Conservation (phyloP, 2,888 invertebrate genomes). For the Heliconius hortense region DNA sequence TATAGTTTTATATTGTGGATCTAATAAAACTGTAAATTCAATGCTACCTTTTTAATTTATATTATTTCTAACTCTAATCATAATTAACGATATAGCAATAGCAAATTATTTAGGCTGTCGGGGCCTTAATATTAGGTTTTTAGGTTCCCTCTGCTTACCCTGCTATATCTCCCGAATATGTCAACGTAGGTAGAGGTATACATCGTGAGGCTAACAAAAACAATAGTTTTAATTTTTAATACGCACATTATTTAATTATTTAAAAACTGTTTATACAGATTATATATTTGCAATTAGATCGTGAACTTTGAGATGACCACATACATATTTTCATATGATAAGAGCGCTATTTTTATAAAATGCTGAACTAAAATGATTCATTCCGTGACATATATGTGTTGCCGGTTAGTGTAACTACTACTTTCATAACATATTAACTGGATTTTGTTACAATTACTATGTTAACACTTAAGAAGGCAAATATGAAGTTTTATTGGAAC, state of each 20-base stretch:
- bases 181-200: too few relatives aligned
- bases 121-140: too few relatives aligned
- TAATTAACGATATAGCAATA: too few relatives aligned
- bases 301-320: slow-evolving; percentile 1
- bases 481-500: slow-evolving; percentile 1
- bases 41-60: too few relatives aligned
- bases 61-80: too few relatives aligned
- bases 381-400: neutral
- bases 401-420: neutral
- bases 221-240: too few relatives aligned
- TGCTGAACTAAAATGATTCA: neutral
- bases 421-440: neutral
- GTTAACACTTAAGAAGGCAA: neutral
- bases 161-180: too few relatives aligned
- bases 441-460: neutral
- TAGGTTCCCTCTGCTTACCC: too few relatives aligned
- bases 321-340: neutral
- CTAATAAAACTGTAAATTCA: too few relatives aligned
- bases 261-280: neutral
- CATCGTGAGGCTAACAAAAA: too few relatives aligned
- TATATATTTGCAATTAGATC: neutral
- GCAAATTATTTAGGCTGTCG: too few relatives aligned
- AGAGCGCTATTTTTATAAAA: neutral
- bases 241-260: neutral
- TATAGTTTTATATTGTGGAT: too few relatives aligned